phyloP scores from a whole-genome alignment of 2,888 invertebrate genomes.

The Agrochola macilenta region DNA sequence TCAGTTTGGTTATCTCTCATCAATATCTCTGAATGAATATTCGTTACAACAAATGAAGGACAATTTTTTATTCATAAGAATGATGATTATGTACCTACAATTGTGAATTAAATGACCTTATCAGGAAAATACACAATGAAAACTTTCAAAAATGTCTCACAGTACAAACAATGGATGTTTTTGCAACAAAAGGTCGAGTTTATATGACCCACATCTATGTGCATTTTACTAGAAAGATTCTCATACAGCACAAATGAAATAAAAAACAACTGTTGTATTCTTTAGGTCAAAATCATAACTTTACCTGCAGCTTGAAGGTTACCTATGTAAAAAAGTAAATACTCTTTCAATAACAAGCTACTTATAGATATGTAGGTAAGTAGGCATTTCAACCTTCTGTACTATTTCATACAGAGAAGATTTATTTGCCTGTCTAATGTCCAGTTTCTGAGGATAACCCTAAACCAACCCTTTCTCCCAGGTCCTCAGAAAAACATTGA shows the following conservation, averaged over 20 bases:
- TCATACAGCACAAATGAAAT: conserved; percentile 3
- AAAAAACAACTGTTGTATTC: conserved; percentile 13
- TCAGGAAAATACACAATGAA: conserved; percentile 17
- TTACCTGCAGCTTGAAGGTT: conserved; percentile 35
- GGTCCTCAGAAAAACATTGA: background rate
- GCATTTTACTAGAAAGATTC: conserved; percentile 6
- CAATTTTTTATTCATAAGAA: background rate
- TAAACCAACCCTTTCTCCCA: background rate
- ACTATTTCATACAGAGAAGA: background rate
- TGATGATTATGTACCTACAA: background rate
- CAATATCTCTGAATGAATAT: conserved; percentile 3
- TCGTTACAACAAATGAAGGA: background rate
- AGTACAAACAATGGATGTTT: conserved; percentile 40
- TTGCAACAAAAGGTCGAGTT: background rate
- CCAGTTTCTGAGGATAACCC: background rate
- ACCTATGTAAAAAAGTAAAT: conserved; percentile 6
- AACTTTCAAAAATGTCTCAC: conserved; percentile 30
- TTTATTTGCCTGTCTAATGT: background rate
- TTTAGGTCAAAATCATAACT: conserved; percentile 33
- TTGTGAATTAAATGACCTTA: conserved; percentile 37
- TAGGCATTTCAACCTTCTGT: background rate
- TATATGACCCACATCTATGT: conserved; percentile 21
- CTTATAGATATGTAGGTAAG: background rate
- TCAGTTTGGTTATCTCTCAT: conserved; percentile 22
- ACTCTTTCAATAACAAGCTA: background rate